These are phyloP conservation scores for Gasterosteus nipponicus DNA, from an alignment of 2,113 vertebrate species.

Conservation along the genomic window DNA sequence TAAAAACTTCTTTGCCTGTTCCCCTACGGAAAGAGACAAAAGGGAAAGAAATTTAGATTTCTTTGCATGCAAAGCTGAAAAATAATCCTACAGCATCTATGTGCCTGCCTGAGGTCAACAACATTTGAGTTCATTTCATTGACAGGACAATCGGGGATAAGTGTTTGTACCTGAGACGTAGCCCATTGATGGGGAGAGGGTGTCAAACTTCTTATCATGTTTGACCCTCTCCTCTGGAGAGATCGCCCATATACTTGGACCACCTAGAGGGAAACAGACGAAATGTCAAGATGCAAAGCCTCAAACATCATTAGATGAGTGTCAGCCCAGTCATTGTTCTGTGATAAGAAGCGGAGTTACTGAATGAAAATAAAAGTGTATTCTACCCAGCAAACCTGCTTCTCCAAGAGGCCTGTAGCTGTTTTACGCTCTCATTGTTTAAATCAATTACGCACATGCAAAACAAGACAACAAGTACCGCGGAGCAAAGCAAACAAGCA, in stretches of 20 bases:
- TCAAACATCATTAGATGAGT: not conserved
- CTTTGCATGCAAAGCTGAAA: not conserved
- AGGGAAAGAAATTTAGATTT: not conserved
- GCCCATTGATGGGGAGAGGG: constrained; percentile 88
- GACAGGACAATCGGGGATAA: not conserved
- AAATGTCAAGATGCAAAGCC: not conserved
- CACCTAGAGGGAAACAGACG: constrained; percentile 75
- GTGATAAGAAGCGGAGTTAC: not conserved
- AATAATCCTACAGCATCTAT: not conserved
- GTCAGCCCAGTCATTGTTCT: not conserved
- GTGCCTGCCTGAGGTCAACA: not conserved
- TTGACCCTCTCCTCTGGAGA: constrained; percentile 90
- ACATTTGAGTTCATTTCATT: not conserved
- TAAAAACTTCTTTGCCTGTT: constrained; percentile 94
- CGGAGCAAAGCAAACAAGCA: constrained; percentile 23
- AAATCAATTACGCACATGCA: constrained; percentile 29
- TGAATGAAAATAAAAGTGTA: not conserved
- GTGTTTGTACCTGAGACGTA: constrained; percentile 86
- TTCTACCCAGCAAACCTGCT: not conserved
- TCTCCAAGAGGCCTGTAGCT: not conserved
- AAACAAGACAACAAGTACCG: not conserved
- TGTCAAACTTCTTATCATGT: constrained; percentile 92
- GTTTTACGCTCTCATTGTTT: not conserved
- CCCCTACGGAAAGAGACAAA: constrained; percentile 80
- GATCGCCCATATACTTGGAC: constrained; percentile 88